Percentiles rank a stretch among this genome's conserved stretches.
Conservation (phyloP, 1,140 invertebrate genomes). For the Aricia agestis region DNA sequence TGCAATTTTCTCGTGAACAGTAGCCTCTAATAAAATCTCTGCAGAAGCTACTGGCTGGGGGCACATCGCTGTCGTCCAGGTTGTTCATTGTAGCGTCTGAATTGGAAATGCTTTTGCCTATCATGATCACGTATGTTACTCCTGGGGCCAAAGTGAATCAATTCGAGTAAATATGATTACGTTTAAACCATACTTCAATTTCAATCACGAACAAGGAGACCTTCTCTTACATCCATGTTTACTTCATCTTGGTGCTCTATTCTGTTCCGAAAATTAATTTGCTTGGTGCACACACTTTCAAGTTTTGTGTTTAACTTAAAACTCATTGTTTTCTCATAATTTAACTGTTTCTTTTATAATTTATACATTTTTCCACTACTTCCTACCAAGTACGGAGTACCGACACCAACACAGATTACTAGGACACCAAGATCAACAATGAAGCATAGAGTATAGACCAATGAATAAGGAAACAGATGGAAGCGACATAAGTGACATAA, state of each 20-base stretch:
- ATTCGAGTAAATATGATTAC: background rate
- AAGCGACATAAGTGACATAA: too few relatives aligned
- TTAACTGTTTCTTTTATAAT: background rate
- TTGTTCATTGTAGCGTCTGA: constrained; percentile 40
- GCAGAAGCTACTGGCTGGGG: constrained; percentile 47
- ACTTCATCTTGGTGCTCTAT: background rate
- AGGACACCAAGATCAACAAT: background rate
- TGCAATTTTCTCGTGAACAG: constrained; percentile 59
- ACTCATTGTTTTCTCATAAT: background rate
- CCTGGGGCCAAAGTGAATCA: background rate
- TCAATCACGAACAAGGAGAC: background rate
- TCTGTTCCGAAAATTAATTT: background rate
- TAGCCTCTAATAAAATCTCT: constrained; percentile 60
- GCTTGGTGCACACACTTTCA: background rate
- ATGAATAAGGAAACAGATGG: too few relatives aligned
- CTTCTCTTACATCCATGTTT: background rate
- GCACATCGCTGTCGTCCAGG: constrained; percentile 33
- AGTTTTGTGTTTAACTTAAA: background rate
- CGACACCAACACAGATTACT: too few relatives aligned
- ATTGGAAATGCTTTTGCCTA: constrained; percentile 33
- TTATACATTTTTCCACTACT: background rate
- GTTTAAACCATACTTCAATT: background rate
- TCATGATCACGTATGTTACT: constrained; percentile 27
- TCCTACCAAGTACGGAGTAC: too few relatives aligned
- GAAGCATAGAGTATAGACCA: background rate